Evolutionary conservation across 2,888 invertebrate species (phyloP).

Genomic region (Eupsilia transversa): DNA sequence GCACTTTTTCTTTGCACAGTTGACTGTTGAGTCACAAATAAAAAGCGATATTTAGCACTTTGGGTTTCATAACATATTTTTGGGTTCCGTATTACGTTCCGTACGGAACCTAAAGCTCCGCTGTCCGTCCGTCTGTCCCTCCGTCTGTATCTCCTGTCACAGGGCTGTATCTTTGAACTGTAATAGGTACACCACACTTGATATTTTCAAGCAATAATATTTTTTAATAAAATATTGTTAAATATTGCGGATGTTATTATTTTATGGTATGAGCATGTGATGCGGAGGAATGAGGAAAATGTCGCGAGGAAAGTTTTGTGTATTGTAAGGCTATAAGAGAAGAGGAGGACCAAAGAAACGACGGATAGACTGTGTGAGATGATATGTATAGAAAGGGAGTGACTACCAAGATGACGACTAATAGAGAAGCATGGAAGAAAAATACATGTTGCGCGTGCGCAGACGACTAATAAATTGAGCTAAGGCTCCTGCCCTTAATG

Average conservation of each 20-base stretch:
- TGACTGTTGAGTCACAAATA: conserved; percentile 6
- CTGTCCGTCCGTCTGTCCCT: not conserved
- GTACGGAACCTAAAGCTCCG: no score
- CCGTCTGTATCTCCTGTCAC: not conserved
- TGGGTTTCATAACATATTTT: no score
- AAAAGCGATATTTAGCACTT: not conserved
- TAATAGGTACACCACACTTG: not conserved
- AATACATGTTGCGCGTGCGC: no score
- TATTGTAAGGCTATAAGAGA: not conserved
- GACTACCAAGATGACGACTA: not conserved
- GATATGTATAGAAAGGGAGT: no score
- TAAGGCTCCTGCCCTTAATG: no score
- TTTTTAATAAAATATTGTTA: not conserved
- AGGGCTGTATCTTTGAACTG: not conserved
- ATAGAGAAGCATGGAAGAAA: no score
- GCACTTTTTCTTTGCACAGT: conserved; percentile 28
- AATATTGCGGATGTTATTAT: not conserved
- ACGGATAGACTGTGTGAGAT: not conserved
- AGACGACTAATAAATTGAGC: no score
- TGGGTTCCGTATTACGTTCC: no score
- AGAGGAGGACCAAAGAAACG: no score
- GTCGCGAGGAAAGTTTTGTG: not conserved
- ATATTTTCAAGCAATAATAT: no score
- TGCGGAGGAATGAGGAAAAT: not conserved
- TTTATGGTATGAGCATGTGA: not conserved